A percentile compares a stretch with the other conserved stretches of the same genome.
Evolutionary conservation across 2,888 invertebrate species (phyloP).

Genomic region (Eumacrocentrus americanus): DNA sequence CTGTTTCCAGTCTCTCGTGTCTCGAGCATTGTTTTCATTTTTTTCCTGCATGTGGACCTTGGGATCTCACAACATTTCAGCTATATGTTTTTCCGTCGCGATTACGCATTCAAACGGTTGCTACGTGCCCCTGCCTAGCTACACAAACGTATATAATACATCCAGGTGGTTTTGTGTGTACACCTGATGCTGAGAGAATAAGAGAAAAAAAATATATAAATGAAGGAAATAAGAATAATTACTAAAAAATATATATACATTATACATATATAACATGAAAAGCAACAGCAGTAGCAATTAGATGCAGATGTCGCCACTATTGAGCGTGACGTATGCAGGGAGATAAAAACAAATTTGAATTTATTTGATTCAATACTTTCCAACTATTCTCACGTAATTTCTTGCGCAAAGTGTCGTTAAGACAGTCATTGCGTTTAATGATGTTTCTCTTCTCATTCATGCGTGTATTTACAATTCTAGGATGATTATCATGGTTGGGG

Average conservation of each 20-base stretch:
- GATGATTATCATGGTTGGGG: slow-evolving; percentile 7
- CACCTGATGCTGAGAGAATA: slow-evolving; percentile 13
- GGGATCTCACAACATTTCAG: slow-evolving; percentile 9
- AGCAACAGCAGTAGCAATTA: slow-evolving; percentile 15
- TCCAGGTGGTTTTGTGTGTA: slow-evolving; percentile 9
- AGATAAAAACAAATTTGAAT: neutral
- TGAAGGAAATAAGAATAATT: neutral
- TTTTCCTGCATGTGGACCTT: slow-evolving; percentile 11
- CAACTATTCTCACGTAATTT: neutral
- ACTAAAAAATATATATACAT: neutral
- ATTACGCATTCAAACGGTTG: slow-evolving; percentile 44
- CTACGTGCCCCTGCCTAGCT: slow-evolving; percentile 33
- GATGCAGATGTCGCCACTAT: slow-evolving; percentile 20
- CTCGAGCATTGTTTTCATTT: slow-evolving; percentile 26
- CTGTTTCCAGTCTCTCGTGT: slow-evolving; percentile 29
- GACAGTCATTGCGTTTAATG: slow-evolving; percentile 6
- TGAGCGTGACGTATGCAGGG: slow-evolving; percentile 6
- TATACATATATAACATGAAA: neutral
- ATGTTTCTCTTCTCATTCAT: slow-evolving; percentile 15
- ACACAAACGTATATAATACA: slow-evolving; percentile 17
- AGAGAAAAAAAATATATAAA: slow-evolving; percentile 5
- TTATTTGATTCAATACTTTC: neutral
- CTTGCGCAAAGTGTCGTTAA: neutral
- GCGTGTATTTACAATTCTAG: slow-evolving; percentile 5
- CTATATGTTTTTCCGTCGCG: slow-evolving; percentile 37